Conservation (phyloP, 2,113 vertebrate genomes). For the Sturnira hondurensis region DNA sequence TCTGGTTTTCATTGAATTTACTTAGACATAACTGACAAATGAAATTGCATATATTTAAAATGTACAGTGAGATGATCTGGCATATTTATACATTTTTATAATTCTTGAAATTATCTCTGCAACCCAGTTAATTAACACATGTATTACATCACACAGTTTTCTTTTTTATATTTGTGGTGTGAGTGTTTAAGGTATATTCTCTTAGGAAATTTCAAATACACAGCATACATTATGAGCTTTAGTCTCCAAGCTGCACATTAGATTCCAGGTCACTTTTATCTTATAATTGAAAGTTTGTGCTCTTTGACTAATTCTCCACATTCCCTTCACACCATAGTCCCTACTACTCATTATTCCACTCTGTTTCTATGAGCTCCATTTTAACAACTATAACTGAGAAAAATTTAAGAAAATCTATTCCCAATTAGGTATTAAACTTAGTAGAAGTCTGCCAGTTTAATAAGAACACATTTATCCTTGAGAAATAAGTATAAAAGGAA, state of each 20-base stretch:
- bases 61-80: neutral
- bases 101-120: neutral
- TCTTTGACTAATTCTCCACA: neutral
- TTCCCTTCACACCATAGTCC: accelerated
- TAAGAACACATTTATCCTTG: neutral
- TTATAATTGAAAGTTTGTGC: neutral
- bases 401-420: neutral
- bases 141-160: neutral
- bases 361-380: neutral
- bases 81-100: neutral
- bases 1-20: neutral
- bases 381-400: neutral
- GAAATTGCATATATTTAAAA: neutral
- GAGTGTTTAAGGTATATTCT: neutral
- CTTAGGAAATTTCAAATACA: neutral
- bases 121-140: neutral
- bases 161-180: neutral
- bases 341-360: neutral
- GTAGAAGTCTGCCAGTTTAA: neutral
- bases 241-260: neutral
- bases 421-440: neutral
- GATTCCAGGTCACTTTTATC: neutral
- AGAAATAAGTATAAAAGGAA: neutral
- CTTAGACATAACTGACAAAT: neutral
- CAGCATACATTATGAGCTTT: neutral